A percentile compares a stretch with the other conserved stretches of the same genome.
Evolutionary conservation across 2,888 invertebrate species (phyloP).

Genomic region (Agrilus cyanescens): DNA sequence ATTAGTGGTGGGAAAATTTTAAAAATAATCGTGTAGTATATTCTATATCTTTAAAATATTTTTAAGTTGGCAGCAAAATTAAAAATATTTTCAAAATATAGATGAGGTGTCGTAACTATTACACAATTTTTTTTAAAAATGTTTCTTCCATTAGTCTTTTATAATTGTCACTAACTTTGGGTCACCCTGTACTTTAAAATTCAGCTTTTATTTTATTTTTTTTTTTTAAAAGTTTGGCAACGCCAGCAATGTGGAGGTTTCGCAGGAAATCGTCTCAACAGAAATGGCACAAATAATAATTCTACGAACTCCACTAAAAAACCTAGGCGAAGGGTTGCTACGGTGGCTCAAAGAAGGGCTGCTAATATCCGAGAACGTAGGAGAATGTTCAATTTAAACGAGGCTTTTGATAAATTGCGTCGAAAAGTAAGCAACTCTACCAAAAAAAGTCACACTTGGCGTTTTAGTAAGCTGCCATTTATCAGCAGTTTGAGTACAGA

Average conservation of each 20-base stretch:
- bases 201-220: background rate
- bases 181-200: too few species aligned
- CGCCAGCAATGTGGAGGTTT: slow-evolving; percentile 43
- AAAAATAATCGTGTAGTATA: too few species aligned
- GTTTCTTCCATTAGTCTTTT: slow-evolving; percentile 12
- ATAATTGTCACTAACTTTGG: too few species aligned
- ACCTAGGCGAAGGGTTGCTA: slow-evolving; percentile 76
- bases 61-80: too few species aligned
- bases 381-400: slow-evolving; percentile 91
- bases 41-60: too few species aligned
- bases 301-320: slow-evolving; percentile 51
- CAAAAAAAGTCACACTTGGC: background rate
- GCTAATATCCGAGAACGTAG: slow-evolving; percentile 88
- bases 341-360: slow-evolving; percentile 79
- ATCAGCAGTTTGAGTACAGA: background rate
- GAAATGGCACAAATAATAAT: slow-evolving; percentile 22
- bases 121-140: too few species aligned
- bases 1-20: too few species aligned
- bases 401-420: slow-evolving; percentile 86
- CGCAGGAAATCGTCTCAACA: slow-evolving; percentile 28
- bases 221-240: slow-evolving; percentile 37
- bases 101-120: too few species aligned
- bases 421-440: slow-evolving; percentile 51
- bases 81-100: too few species aligned
- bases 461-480: background rate